These are phyloP conservation scores for Willisornis vidua DNA, from an alignment of 2,113 vertebrate species.

Conservation along the genomic window DNA sequence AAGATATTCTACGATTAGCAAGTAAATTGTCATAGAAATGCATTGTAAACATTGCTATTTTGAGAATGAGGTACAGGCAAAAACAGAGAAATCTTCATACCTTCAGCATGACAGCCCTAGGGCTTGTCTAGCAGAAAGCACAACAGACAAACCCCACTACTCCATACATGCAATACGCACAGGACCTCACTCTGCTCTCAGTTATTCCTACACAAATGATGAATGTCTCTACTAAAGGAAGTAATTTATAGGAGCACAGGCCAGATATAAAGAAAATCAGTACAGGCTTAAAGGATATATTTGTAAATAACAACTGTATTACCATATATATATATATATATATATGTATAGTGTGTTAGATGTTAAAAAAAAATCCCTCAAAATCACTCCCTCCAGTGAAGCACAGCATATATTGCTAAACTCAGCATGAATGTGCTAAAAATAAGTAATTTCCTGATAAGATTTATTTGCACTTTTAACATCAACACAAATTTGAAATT, in stretches of 20 bases:
- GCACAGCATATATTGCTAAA: not conserved
- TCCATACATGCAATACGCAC: fast-evolving
- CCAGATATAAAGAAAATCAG: not conserved
- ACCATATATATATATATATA: not conserved
- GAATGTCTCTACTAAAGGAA: not conserved
- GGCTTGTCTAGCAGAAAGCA: not conserved
- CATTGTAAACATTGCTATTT: not conserved
- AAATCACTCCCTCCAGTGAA: not conserved
- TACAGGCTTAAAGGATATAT: not conserved
- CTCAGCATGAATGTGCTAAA: not conserved
- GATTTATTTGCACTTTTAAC: not conserved
- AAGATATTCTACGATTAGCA: not conserved
- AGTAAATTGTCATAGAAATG: not conserved
- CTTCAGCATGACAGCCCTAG: not conserved
- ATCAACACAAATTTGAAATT: not conserved
- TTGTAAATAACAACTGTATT: not conserved
- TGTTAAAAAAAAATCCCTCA: not conserved
- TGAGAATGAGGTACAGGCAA: not conserved
- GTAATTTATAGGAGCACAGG: not conserved
- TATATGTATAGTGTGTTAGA: not conserved
- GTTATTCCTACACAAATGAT: not conserved
- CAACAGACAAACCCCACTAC: not conserved
- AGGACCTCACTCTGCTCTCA: not conserved
- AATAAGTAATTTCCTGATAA: not conserved
- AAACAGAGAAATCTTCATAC: not conserved